These are phyloP conservation scores for Zygothrica quintamaculata DNA, from an alignment of 2,888 invertebrate species.

Conservation along the genomic window DNA sequence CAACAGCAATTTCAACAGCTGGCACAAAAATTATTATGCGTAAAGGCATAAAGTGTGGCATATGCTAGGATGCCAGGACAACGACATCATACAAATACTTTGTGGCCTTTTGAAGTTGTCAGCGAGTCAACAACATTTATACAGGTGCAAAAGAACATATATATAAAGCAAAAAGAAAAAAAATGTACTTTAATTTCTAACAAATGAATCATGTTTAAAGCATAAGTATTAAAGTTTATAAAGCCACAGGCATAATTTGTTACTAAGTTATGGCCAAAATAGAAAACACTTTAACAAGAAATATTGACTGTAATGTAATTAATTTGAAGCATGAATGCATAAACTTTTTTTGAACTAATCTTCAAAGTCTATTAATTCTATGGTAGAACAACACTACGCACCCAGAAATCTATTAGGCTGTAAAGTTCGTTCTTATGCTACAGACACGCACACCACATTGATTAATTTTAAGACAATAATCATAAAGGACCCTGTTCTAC, in stretches of 20 bases:
- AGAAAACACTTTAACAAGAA: constrained; percentile 17
- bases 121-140: constrained; percentile 16
- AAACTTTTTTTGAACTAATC: constrained; percentile 53
- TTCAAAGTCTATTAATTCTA: constrained; percentile 60
- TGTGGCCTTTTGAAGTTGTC: constrained; percentile 19
- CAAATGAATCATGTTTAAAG: not conserved
- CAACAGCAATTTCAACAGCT: constrained; percentile 33
- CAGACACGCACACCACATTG: constrained; percentile 69
- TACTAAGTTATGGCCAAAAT: constrained; percentile 17
- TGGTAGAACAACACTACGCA: not conserved
- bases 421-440: constrained; percentile 57
- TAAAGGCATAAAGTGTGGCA: constrained; percentile 31
- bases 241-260: constrained; percentile 15
- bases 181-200: too few species aligned
- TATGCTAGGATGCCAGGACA: constrained; percentile 32
- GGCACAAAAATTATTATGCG: constrained; percentile 40
- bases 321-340: constrained; percentile 65
- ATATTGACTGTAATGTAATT: constrained; percentile 71
- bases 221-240: not conserved
- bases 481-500: constrained; percentile 62
- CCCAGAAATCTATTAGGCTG: constrained; percentile 60
- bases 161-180: too few species aligned
- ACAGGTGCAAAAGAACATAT: constrained; percentile 3
- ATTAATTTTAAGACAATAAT: constrained; percentile 80
- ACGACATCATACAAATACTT: constrained; percentile 7